These are phyloP conservation scores for Drosophila affinis DNA, from an alignment of 2,888 invertebrate genomes.

Conservation along the genomic window DNA sequence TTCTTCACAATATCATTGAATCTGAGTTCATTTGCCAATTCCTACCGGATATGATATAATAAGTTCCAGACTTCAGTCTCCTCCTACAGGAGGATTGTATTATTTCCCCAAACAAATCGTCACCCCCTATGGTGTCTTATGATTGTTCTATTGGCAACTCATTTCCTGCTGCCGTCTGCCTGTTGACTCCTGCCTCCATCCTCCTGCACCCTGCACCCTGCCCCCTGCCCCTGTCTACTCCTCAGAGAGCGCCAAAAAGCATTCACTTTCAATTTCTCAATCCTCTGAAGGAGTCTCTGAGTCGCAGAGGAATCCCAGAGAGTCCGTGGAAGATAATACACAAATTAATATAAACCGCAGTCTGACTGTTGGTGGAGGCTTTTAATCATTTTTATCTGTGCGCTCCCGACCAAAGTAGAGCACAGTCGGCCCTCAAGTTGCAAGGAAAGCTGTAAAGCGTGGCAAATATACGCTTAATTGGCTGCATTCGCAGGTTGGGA, in stretches of 20 bases:
- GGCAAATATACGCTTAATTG: conserved; percentile 80
- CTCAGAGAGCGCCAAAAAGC: conserved; percentile 48
- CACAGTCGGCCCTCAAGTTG: conserved; percentile 35
- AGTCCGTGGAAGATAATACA: conserved; percentile 47
- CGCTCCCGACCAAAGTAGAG: conserved; percentile 64
- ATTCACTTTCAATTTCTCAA: conserved; percentile 77
- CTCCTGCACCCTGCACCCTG: not conserved
- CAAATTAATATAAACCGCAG: conserved; percentile 74
- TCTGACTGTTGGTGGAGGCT: conserved; percentile 60
- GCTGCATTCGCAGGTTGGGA: conserved; percentile 54
- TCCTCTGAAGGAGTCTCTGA: not conserved
- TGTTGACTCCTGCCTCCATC: conserved; percentile 41
- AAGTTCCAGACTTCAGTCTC: conserved; percentile 10
- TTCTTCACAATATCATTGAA: not conserved
- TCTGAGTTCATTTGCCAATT: not conserved
- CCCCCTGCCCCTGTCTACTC: not conserved
- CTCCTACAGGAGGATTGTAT: not conserved
- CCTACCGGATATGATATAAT: conserved; percentile 26
- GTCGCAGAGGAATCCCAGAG: conserved; percentile 2
- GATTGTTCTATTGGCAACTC: conserved; percentile 79
- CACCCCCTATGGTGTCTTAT: conserved; percentile 74
- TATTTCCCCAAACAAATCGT: conserved; percentile 40
- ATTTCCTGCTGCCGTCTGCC: conserved; percentile 66
- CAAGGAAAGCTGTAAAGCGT: conserved; percentile 73
- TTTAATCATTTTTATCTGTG: conserved; percentile 75